Base-by-base conservation (phyloP, 2,113 vertebrate species). In the Propithecus coquereli region DNA sequence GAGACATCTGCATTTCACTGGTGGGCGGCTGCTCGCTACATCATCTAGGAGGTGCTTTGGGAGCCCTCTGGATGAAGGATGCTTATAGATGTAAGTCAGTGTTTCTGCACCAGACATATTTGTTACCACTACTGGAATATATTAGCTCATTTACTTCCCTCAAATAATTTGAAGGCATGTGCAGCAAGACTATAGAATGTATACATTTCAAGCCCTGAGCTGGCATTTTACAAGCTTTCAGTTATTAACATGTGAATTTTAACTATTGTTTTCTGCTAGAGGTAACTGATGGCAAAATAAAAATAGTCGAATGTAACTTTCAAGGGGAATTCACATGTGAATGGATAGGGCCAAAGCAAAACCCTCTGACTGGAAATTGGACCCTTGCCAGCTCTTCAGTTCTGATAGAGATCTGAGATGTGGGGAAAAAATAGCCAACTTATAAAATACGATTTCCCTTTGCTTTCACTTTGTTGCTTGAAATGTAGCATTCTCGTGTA, bases 211-310 rank as follows among this genome's bases (percentile, higher is more conserved):
- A 47, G 50, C 18, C 37, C 0, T 1, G 30, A 4, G 1, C 71
- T 93, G 71, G 50, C 52, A 94, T 74, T 95, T 96, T 97, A 77
- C 23, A 90, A 98, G 52, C 57, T 37, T 82, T 84, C 84, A 87
- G 80, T 97, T 97, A 97, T 81, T 73, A 97, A 87, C 94, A 73
- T 40, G 73, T 87, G 91, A 94, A 92, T 97, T 94, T 93, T 97
- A 93, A 95, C 80, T 45, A 50, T 83, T 65, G 12, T 77, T 91
- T 66, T 94, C 66, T 96, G 83, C 57, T 45, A 90, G 85, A 50
- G 27, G 10, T 95, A 74, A 70, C 79, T 63, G 93, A 63, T 61
- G 76, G 65, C 40, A n/a, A 37, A 97, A 87, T 95, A 91, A 14
- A 95, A 96, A 96, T 71, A 68, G 2, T 47, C 83, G 54, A 95